Evolutionary conservation across 2,113 vertebrate species (phyloP).

Genomic region (Channa argus): DNA sequence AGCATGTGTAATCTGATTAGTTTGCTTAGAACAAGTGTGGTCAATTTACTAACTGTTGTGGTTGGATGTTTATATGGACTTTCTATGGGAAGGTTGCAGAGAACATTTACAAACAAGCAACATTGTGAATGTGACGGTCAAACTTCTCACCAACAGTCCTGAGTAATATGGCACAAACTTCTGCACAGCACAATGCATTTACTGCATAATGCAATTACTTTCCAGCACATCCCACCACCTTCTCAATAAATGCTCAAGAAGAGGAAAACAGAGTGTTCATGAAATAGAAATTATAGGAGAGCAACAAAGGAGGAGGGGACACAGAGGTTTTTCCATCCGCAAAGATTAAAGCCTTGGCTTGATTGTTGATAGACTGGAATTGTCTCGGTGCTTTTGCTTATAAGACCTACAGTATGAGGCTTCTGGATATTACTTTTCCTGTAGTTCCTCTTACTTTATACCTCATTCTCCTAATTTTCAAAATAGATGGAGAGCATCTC

Average conservation of each 20-base stretch:
- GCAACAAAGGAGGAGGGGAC: conserved; percentile 37
- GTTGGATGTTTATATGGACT: no score
- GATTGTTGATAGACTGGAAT: conserved; percentile 42
- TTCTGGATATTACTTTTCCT: conserved; percentile 37
- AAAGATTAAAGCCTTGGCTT: conserved; percentile 45
- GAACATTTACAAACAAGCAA: no score
- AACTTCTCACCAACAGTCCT: no score
- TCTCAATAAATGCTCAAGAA: conserved; percentile 22
- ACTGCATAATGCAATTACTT: conserved; percentile 8
- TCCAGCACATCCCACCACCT: conserved; percentile 1
- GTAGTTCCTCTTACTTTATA: conserved; percentile 1
- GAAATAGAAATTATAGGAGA: conserved; percentile 41
- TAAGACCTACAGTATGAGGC: conserved; percentile 26
- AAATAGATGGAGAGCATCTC: conserved; percentile 23
- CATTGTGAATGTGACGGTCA: no score
- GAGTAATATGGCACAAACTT: no score
- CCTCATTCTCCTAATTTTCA: conserved; percentile 22
- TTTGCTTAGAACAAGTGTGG: no score
- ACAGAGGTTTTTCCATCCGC: conserved; percentile 40
- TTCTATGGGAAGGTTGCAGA: no score
- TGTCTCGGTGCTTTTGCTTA: conserved; percentile 41
- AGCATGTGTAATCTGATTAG: no score
- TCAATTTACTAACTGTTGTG: no score
- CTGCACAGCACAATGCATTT: no score
- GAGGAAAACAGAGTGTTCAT: conserved; percentile 29